Conservation (phyloP, 2,113 vertebrate species). For the Podocnemis expansa region DNA sequence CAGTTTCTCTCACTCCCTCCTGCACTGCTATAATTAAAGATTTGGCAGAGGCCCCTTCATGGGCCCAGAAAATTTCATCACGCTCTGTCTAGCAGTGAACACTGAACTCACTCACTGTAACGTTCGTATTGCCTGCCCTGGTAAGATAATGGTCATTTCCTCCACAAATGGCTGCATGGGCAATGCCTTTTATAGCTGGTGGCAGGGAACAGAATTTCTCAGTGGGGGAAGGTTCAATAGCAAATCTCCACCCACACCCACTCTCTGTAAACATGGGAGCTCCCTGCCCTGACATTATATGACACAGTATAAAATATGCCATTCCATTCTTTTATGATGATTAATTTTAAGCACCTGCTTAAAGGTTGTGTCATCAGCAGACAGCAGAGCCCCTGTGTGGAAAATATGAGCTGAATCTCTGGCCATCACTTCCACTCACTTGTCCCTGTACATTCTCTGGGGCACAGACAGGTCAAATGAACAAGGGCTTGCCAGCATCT, state of each 20-base stretch:
- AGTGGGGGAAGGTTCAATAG: conserved; percentile 19
- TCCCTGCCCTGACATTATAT: neutral
- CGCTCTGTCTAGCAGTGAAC: neutral
- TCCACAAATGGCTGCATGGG: neutral
- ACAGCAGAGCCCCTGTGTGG: neutral
- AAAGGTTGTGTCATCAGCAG: neutral
- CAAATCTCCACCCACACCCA: neutral
- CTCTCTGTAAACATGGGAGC: neutral
- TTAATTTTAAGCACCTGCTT: neutral
- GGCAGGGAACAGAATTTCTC: conserved; percentile 51
- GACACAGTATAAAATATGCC: neutral
- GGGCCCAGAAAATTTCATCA: neutral
- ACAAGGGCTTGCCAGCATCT: neutral
- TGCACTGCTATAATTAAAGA: neutral
- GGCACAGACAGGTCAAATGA: neutral
- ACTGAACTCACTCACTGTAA: conserved; percentile 18
- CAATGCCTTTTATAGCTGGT: neutral
- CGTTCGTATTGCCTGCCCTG: conserved; percentile 22
- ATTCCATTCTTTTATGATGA: neutral
- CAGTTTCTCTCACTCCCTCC: neutral
- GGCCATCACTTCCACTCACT: neutral
- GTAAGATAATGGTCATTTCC: neutral
- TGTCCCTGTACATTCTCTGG: neutral
- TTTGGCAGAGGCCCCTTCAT: neutral
- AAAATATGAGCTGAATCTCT: neutral